Conservation (phyloP, 2,797 vertebrate species). For the Hirundo rustica region DNA sequence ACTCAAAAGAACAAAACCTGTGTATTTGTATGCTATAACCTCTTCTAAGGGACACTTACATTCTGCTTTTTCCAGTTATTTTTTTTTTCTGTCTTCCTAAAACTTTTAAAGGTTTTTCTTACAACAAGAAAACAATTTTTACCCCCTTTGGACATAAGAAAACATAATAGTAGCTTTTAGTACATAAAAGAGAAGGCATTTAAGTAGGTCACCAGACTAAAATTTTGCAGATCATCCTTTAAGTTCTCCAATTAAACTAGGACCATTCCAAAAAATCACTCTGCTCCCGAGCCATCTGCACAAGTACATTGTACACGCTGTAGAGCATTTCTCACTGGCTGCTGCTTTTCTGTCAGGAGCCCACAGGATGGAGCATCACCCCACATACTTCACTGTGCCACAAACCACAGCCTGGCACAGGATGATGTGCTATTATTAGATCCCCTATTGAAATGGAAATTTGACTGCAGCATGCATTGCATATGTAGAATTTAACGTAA, state of each 20-base stretch:
- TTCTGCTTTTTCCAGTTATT: not conserved
- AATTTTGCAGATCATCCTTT: not conserved
- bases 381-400: not conserved
- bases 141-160: not conserved
- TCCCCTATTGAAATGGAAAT: not conserved
- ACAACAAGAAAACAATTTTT: not conserved
- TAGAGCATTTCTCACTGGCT: not conserved
- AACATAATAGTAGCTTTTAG: not conserved
- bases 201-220: not conserved
- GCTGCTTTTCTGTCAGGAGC: not conserved
- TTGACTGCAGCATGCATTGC: not conserved
- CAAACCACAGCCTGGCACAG: not conserved
- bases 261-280: not conserved
- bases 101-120: not conserved
- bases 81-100: not conserved
- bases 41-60: not conserved
- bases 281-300: not conserved
- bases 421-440: not conserved
- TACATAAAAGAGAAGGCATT: not conserved
- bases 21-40: not conserved
- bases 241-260: not conserved
- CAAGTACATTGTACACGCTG: rapidly evolving
- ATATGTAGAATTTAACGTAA: not conserved
- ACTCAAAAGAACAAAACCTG: not conserved
- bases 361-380: not conserved